Percentiles rank a stretch among this genome's conserved stretches.
phyloP scores from a whole-genome alignment of 2,113 vertebrate genomes.

The Chrysemys picta region DNA sequence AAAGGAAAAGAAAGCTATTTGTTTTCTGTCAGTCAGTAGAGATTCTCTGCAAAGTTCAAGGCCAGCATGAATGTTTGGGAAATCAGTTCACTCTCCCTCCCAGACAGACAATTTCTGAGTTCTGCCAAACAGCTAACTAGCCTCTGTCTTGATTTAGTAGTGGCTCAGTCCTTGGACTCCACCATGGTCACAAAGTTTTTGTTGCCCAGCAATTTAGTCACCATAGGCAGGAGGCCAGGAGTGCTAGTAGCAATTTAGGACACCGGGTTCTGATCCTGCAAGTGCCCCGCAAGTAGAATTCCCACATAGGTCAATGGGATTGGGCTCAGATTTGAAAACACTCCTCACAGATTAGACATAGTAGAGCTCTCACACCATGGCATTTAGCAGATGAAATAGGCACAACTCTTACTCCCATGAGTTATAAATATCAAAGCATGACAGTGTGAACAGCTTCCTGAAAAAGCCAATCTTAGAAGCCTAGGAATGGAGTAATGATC shows the following conservation, averaged over 20 bases:
- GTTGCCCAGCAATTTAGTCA: not conserved
- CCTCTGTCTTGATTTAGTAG: not conserved
- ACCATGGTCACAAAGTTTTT: not conserved
- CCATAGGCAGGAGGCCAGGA: not conserved
- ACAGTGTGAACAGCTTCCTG: not conserved
- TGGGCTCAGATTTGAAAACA: not conserved
- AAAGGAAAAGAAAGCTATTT: not conserved
- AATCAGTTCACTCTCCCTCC: not conserved
- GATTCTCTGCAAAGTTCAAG: not conserved
- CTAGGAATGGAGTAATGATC: not conserved
- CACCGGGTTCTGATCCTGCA: not conserved
- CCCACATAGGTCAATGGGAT: not conserved
- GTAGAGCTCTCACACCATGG: not conserved
- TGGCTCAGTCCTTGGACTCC: not conserved
- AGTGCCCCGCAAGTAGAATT: not conserved
- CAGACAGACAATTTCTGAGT: not conserved
- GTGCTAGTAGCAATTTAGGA: not conserved
- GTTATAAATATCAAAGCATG: not conserved
- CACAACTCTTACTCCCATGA: not conserved
- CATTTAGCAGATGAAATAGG: not conserved
- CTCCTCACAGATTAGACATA: not conserved
- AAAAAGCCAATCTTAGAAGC: not conserved
- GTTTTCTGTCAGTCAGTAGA: conserved; percentile 11
- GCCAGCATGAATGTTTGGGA: not conserved
- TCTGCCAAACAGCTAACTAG: not conserved